Percentiles rank a stretch among this genome's conserved stretches.
Evolutionary conservation across 1,140 invertebrate genomes (phyloP).

Genomic region (Vollenhovia emeryi): DNA sequence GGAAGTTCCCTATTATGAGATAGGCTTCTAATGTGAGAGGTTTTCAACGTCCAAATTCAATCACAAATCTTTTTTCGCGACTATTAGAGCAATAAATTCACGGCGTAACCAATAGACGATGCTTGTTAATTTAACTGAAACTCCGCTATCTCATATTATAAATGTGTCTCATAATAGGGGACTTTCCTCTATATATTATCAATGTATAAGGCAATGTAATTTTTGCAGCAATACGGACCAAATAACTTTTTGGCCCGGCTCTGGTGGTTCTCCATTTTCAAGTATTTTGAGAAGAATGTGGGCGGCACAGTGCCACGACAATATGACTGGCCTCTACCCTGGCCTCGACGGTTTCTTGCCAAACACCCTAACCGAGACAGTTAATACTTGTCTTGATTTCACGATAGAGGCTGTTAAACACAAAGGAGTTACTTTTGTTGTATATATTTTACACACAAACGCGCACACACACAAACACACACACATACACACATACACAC

Average conservation of each 20-base stretch:
- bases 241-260: slow-evolving; percentile 91
- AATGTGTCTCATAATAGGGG: no score
- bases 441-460: slow-evolving; percentile 48
- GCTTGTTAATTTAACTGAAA: no score
- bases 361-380: slow-evolving; percentile 88
- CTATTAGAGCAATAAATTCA: no score
- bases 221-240: slow-evolving; percentile 87
- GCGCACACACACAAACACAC: slow-evolving; percentile 14
- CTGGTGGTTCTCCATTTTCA: slow-evolving; percentile 94
- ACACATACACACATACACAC: slow-evolving; percentile 27
- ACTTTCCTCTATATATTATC: slow-evolving; percentile 9
- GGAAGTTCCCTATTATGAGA: no score
- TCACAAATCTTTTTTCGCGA: no score
- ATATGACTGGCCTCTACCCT: slow-evolving; percentile 94
- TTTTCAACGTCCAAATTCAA: no score
- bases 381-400: slow-evolving; percentile 84
- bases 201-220: background rate
- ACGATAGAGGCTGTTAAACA: slow-evolving; percentile 75
- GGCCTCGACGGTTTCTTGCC: slow-evolving; percentile 89
- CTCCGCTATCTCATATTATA: no score
- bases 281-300: slow-evolving; percentile 95
- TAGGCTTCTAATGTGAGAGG: no score
- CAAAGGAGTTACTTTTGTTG: slow-evolving; percentile 69
- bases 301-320: slow-evolving; percentile 91
- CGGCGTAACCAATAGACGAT: no score